phyloP scores from a whole-genome alignment of 2,113 vertebrate genomes.

The Rhinolophus sinicus region DNA sequence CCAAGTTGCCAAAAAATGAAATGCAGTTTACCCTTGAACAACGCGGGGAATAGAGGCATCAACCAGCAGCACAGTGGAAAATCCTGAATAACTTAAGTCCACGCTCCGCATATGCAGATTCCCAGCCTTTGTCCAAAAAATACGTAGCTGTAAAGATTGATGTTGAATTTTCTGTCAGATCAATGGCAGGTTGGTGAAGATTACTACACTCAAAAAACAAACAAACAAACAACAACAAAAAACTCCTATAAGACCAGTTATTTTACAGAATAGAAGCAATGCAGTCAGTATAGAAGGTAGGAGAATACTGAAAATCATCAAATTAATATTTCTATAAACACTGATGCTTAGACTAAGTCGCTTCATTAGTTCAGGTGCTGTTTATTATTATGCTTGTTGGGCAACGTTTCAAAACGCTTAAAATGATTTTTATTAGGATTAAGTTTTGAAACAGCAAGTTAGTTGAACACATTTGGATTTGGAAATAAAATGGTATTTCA shows the following conservation, averaged over 20 bases:
- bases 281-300: neutral
- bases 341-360: neutral
- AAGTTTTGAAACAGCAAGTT: slow-evolving; percentile 34
- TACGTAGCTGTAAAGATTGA: neutral
- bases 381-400: neutral
- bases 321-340: neutral
- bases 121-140: neutral
- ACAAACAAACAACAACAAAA: neutral
- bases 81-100: neutral
- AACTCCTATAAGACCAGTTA: neutral
- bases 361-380: neutral
- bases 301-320: neutral
- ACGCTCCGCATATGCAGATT: no score
- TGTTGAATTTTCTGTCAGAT: neutral
- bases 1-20: neutral
- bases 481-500: neutral
- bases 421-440: slow-evolving; percentile 14
- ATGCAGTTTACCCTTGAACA: neutral
- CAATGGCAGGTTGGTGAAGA: neutral
- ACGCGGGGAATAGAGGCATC: no score
- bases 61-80: neutral
- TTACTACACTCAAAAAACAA: neutral
- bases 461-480: neutral
- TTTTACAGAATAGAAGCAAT: neutral
- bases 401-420: slow-evolving; percentile 15